Percentiles rank a stretch among this genome's conserved stretches.
These are phyloP conservation scores for Tiaroga cobitis DNA, from an alignment of 2,797 vertebrate species.

Conservation along the genomic window DNA sequence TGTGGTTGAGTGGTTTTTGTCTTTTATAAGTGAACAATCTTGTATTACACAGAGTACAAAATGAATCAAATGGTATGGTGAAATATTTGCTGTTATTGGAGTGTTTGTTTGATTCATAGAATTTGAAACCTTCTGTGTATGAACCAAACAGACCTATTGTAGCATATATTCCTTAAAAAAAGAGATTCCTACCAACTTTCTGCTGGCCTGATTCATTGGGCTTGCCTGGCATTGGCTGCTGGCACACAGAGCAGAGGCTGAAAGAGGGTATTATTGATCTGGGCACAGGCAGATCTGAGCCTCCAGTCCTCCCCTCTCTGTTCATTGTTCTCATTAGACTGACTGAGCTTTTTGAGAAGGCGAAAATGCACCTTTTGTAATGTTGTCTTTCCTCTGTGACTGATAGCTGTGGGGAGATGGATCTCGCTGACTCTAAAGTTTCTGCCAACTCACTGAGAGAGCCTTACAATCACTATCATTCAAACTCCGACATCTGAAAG, in stretches of 20 bases:
- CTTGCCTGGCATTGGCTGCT: constrained; percentile 68
- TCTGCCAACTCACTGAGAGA: constrained; percentile 40
- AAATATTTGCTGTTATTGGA: neutral
- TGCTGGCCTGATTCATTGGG: constrained; percentile 63
- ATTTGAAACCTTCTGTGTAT: neutral
- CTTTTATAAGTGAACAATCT: neutral
- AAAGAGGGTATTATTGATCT: constrained; percentile 82
- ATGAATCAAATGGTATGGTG: neutral
- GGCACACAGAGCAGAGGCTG: constrained; percentile 72
- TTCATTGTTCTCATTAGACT: constrained; percentile 74
- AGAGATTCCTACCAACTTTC: constrained; percentile 64
- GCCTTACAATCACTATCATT: constrained; percentile 27
- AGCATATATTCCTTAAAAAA: constrained; percentile 24
- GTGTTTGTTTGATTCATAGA: neutral
- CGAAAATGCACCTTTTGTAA: constrained; percentile 52
- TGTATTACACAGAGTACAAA: neutral
- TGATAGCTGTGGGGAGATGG: constrained; percentile 45
- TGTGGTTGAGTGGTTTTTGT: neutral
- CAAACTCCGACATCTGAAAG: constrained; percentile 1
- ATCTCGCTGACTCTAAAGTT: constrained; percentile 31
- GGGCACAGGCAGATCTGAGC: constrained; percentile 70
- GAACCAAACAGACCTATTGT: neutral
- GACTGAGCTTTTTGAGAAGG: constrained; percentile 81
- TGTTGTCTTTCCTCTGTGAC: constrained; percentile 48
- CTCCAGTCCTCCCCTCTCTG: constrained; percentile 80